These are phyloP conservation scores for Allobates femoralis DNA, from an alignment of 2,797 vertebrate species.

Conservation along the genomic window DNA sequence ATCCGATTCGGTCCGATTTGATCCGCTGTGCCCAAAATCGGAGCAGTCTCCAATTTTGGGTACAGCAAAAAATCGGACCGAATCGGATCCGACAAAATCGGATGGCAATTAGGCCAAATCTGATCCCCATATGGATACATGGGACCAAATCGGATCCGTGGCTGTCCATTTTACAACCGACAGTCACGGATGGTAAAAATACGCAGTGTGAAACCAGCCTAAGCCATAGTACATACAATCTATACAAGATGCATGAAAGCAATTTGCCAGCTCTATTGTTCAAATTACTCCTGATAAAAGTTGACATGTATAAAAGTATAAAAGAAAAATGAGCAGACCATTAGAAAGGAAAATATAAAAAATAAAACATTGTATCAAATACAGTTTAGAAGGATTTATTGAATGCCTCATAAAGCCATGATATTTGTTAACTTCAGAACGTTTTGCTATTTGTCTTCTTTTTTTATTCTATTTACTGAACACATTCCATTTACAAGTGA, in stretches of 20 bases:
- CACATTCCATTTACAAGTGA: not conserved
- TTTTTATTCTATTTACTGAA: conserved; percentile 12
- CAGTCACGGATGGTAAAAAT: too few species aligned
- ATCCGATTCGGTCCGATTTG: too few species aligned
- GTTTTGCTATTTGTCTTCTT: conserved; percentile 11
- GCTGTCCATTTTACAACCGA: too few species aligned
- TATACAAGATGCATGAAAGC: not conserved
- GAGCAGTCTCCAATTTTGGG: too few species aligned
- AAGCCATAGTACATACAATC: not conserved
- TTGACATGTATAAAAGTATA: not conserved
- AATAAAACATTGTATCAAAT: not conserved
- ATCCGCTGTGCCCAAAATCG: too few species aligned
- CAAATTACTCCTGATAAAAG: not conserved
- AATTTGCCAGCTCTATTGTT: not conserved
- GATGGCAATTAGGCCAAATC: too few species aligned
- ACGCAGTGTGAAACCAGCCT: not conserved
- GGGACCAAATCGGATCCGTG: too few species aligned
- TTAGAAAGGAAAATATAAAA: not conserved
- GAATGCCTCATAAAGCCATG: not conserved
- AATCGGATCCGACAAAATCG: too few species aligned
- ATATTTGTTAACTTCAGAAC: conserved; percentile 1
- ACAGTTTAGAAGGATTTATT: not conserved
- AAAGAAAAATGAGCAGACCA: not conserved
- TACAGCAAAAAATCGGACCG: too few species aligned
- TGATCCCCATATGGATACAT: too few species aligned